These are phyloP conservation scores for Scomber colias DNA, from an alignment of 2,113 vertebrate genomes.

Conservation along the genomic window DNA sequence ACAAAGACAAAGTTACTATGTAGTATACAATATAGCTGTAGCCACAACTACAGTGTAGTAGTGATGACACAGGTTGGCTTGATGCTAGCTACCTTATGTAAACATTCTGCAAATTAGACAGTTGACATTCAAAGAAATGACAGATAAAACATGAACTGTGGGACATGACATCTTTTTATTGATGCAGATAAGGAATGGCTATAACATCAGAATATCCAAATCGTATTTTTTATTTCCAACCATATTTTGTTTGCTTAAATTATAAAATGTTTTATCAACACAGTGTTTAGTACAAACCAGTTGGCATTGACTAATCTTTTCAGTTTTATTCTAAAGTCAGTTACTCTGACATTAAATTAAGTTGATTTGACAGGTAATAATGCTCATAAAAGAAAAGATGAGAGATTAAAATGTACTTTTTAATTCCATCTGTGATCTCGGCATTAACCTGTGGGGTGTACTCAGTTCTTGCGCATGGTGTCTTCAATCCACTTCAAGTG, in stretches of 20 bases:
- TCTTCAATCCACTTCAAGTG: conserved; percentile 48
- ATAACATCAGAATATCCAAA: too few species aligned
- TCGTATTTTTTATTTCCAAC: too few species aligned
- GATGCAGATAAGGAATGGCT: background rate
- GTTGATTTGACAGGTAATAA: background rate
- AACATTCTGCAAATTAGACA: background rate
- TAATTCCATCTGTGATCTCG: background rate
- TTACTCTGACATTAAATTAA: background rate
- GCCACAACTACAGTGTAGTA: too few species aligned
- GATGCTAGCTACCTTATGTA: too few species aligned
- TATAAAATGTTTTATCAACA: too few species aligned
- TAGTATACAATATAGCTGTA: too few species aligned
- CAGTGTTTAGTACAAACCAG: background rate
- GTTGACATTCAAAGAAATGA: conserved; percentile 2
- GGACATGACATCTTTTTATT: conserved; percentile 14
- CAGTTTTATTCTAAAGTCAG: too few species aligned
- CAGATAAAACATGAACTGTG: background rate
- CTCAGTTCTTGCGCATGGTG: conserved; percentile 3
- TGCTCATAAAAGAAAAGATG: background rate
- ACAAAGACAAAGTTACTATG: too few species aligned
- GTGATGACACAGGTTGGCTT: too few species aligned
- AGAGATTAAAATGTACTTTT: background rate
- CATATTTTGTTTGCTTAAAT: too few species aligned
- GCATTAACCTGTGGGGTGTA: background rate
- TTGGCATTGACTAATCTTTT: background rate